phyloP scores from a whole-genome alignment of 2,888 invertebrate genomes.

The Trachelus iudaicus region DNA sequence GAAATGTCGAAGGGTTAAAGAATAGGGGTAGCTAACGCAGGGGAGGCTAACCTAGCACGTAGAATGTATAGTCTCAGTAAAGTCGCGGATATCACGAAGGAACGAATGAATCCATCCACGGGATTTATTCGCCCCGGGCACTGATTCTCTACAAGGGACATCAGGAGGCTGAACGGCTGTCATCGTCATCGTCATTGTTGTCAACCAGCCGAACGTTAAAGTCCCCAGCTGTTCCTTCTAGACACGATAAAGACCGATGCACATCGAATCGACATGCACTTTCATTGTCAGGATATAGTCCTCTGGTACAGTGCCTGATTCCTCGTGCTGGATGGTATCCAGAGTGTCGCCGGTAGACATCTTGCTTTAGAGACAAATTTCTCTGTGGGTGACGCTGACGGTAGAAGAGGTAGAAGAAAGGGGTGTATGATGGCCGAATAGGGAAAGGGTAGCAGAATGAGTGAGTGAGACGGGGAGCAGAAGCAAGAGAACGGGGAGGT shows the following conservation, averaged over 20 bases:
- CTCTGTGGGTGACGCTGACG: not conserved
- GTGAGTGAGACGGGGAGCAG: conserved; percentile 21
- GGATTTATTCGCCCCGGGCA: not conserved
- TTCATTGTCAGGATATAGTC: not conserved
- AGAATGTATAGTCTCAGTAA: not conserved
- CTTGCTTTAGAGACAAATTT: not conserved
- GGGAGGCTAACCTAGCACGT: not conserved
- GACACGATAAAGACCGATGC: conserved; percentile 1
- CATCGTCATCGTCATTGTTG: conserved; percentile 52
- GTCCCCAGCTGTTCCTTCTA: not conserved
- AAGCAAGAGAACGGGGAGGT: conserved; percentile 19
- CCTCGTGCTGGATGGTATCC: not conserved
- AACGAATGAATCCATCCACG: not conserved
- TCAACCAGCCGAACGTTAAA: conserved; percentile 40
- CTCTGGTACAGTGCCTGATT: not conserved
- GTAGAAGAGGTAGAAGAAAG: not conserved
- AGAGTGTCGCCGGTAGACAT: not conserved
- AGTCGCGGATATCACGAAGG: not conserved
- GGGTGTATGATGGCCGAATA: not conserved
- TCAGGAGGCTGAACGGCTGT: conserved; percentile 40
- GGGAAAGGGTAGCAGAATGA: not conserved
- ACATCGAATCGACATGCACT: not conserved
- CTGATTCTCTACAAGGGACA: not conserved
- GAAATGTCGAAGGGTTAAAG: not conserved
- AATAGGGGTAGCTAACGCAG: not conserved